Evolutionary conservation across 2,797 vertebrate genomes (phyloP).

Genomic region (Pseudotriccus pelzelni): DNA sequence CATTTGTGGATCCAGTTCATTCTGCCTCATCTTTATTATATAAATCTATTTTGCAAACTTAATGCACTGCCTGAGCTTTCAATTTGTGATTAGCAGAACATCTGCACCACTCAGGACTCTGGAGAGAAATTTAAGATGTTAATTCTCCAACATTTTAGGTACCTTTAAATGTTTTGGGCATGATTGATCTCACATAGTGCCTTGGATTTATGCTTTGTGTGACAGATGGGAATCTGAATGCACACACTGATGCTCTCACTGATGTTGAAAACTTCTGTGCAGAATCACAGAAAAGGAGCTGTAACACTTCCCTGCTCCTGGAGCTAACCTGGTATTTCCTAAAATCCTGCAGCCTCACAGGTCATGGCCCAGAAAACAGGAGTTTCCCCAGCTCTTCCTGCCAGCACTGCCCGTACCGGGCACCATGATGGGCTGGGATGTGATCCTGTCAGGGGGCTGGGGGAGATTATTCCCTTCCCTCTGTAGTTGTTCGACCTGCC

Average conservation of each 20-base stretch:
- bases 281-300: neutral
- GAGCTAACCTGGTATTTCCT: neutral
- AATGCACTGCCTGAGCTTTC: neutral
- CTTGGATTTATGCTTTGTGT: neutral
- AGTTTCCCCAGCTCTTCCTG: neutral
- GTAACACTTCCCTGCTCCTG: neutral
- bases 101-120: neutral
- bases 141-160: neutral
- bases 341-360: neutral
- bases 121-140: neutral
- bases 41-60: conserved; percentile 32
- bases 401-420: neutral
- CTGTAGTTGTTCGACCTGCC: neutral
- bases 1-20: conserved; percentile 55
- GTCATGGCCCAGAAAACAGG: conserved; percentile 5
- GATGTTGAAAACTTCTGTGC: neutral
- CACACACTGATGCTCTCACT: neutral
- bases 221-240: neutral
- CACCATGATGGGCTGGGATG: neutral
- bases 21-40: conserved; percentile 39
- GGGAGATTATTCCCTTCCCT: neutral
- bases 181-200: neutral
- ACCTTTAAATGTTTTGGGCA: neutral
- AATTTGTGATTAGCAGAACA: neutral
- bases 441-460: neutral